Conservation (phyloP, 1,140 invertebrate species). For the Drosophila prosaltans region DNA sequence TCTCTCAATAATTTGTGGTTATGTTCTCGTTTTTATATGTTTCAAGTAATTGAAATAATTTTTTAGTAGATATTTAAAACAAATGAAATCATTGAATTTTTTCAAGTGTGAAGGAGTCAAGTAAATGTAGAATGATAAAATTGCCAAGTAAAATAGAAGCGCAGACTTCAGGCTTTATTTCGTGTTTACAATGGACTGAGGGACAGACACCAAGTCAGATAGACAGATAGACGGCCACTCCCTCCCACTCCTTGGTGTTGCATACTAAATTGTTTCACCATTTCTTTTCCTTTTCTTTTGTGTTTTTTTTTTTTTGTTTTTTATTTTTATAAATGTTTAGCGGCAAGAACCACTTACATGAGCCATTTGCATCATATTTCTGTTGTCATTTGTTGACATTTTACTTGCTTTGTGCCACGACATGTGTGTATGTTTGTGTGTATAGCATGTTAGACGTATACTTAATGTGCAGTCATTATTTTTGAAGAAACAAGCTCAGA, state of each 20-base stretch:
- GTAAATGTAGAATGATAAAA: constrained; percentile 61
- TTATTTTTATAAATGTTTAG: constrained; percentile 67
- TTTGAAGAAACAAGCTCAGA: constrained; percentile 72
- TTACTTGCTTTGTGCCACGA: constrained; percentile 63
- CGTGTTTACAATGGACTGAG: constrained; percentile 23
- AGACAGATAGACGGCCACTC: constrained; percentile 1
- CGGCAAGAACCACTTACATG: constrained; percentile 77
- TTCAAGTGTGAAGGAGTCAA: constrained; percentile 25
- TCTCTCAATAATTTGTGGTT: too few species aligned
- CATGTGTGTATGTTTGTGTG: constrained; percentile 19
- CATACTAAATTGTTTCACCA: constrained; percentile 62
- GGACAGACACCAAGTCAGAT: constrained; percentile 8
- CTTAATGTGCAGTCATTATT: constrained; percentile 81
- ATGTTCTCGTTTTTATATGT: too few species aligned
- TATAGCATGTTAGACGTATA: constrained; percentile 60
- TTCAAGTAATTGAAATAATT: too few species aligned
- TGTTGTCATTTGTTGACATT: constrained; percentile 81
- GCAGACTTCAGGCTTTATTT: constrained; percentile 32
- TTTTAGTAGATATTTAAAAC: not conserved
- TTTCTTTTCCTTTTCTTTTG: not conserved
- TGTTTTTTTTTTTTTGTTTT: not conserved
- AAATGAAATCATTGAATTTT: not conserved
- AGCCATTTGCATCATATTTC: constrained; percentile 81
- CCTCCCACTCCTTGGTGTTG: constrained; percentile 45
- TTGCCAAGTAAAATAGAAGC: constrained; percentile 56